A percentile compares a stretch with the other conserved stretches of the same genome.
phyloP scores from a whole-genome alignment of 2,888 invertebrate genomes.

The Augochlorella aurata region DNA sequence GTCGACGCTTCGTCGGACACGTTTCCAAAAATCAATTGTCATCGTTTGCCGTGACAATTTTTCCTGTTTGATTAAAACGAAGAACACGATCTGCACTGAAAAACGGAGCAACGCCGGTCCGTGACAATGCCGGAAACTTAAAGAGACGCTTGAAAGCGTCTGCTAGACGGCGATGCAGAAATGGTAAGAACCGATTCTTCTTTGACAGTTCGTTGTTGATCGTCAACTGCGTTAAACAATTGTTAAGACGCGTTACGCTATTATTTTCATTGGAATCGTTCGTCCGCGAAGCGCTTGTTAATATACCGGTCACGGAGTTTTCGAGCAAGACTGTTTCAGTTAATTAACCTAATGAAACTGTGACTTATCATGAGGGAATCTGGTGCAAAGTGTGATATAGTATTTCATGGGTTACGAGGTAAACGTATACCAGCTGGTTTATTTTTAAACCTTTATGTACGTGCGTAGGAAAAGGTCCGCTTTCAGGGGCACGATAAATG shows the following conservation, averaged over 20 bases:
- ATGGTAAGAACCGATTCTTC: constrained; percentile 57
- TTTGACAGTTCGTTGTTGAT: background rate
- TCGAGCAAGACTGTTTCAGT: background rate
- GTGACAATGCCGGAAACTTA: constrained; percentile 58
- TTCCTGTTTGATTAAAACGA: background rate
- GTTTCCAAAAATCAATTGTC: constrained; percentile 19
- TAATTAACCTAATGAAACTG: background rate
- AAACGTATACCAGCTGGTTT: background rate
- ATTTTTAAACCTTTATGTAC: background rate
- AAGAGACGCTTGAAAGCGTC: constrained; percentile 56
- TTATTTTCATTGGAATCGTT: background rate
- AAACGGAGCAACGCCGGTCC: constrained; percentile 34
- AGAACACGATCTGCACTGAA: background rate
- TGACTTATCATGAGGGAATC: background rate
- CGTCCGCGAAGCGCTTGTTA: background rate
- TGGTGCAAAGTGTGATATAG: background rate
- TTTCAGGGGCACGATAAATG: background rate
- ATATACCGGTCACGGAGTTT: background rate
- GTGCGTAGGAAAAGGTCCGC: background rate
- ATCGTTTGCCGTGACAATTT: constrained; percentile 7
- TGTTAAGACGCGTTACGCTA: background rate
- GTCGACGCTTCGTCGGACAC: constrained; percentile 9
- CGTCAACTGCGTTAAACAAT: background rate
- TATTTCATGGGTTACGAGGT: background rate
- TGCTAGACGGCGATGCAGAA: constrained; percentile 58